phyloP scores from a whole-genome alignment of 2,888 invertebrate species.

The Piscicola geometra region DNA sequence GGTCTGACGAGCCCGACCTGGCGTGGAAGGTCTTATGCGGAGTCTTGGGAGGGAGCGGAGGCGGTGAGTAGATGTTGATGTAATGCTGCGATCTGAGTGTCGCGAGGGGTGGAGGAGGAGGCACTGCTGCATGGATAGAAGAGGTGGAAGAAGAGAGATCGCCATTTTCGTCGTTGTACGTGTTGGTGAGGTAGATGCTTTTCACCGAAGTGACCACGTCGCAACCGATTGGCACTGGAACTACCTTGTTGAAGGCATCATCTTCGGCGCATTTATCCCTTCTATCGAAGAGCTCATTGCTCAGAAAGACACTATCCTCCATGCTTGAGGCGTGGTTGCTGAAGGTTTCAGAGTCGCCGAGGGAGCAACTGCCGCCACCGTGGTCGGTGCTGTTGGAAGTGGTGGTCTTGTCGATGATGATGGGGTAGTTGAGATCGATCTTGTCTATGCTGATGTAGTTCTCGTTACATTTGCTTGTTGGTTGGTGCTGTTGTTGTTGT shows the following conservation, averaged over 20 bases:
- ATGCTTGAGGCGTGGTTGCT: background rate
- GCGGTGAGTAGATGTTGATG: conserved; percentile 5
- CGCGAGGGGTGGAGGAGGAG: background rate
- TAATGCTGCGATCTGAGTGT: background rate
- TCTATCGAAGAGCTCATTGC: background rate
- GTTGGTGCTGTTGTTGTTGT: too few relatives aligned
- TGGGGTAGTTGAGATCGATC: conserved; percentile 10
- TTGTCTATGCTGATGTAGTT: conserved; percentile 1
- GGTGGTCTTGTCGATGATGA: background rate
- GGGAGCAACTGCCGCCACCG: too few relatives aligned
- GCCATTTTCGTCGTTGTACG: background rate
- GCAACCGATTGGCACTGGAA: background rate
- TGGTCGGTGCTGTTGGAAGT: too few relatives aligned
- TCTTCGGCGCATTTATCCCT: background rate
- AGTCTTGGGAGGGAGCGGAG: background rate
- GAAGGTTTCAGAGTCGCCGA: background rate
- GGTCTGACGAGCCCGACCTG: conserved; percentile 1
- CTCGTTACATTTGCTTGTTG: background rate
- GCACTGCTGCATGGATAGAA: too few relatives aligned
- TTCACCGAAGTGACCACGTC: background rate
- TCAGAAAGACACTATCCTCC: conserved; percentile 12
- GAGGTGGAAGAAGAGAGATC: background rate
- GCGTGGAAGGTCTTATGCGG: background rate
- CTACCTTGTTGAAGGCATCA: background rate
- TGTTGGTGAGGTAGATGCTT: background rate